phyloP scores from a whole-genome alignment of 2,113 vertebrate species.

The Microcebus tavaratra region DNA sequence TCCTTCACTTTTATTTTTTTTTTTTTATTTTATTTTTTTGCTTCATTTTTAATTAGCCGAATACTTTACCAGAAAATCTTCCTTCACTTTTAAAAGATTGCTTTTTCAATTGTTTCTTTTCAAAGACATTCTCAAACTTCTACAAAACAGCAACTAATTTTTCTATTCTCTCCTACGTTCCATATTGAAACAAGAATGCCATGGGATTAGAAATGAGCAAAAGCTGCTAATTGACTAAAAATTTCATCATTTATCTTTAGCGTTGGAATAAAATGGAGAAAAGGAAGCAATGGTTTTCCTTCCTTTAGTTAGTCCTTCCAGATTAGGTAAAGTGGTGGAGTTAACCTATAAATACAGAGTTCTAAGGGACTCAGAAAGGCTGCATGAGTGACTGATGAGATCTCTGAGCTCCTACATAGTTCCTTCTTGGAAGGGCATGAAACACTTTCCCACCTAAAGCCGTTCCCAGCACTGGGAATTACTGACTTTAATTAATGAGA shows the following conservation, averaged over 20 bases:
- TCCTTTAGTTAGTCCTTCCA: constrained; percentile 33
- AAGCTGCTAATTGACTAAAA: neutral
- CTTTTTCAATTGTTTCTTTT: constrained; percentile 15
- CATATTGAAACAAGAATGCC: neutral
- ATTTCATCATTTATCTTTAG: constrained; percentile 11
- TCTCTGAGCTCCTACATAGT: neutral
- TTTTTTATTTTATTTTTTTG: no score
- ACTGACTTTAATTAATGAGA: neutral
- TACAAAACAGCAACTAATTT: neutral
- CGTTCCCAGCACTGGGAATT: neutral
- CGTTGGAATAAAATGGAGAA: neutral
- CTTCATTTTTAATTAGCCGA: no score
- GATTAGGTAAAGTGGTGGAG: neutral
- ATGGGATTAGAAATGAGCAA: constrained; percentile 21
- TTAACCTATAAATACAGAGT: neutral
- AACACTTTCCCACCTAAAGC: neutral
- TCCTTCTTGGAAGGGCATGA: neutral
- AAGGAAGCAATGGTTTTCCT: neutral
- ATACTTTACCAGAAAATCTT: no score
- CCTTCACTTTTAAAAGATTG: constrained; percentile 16
- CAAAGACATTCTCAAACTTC: neutral
- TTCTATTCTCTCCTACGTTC: neutral
- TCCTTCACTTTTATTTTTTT: neutral
- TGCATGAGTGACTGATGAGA: neutral
- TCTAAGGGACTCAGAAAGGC: neutral